Conservation (phyloP, 2,113 vertebrate species). For the Colistium nudipinnis region DNA sequence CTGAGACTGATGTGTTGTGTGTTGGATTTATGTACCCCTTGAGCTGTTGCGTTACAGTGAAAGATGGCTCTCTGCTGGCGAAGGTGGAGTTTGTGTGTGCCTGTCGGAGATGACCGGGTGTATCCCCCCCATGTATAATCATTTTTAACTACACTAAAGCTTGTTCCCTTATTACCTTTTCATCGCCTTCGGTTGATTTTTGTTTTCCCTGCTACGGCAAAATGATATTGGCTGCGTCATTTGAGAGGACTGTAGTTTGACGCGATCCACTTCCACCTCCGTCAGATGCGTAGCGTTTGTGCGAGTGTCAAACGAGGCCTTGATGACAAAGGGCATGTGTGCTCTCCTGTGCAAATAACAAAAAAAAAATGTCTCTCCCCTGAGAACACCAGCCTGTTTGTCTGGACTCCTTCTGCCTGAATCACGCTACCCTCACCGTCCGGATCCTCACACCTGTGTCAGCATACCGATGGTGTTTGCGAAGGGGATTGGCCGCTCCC, state of each 20-base stretch:
- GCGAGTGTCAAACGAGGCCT: constrained; percentile 39
- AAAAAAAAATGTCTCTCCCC: constrained; percentile 29
- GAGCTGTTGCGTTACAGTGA: not conserved
- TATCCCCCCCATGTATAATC: not conserved
- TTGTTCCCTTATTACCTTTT: not conserved
- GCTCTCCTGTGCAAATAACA: constrained; percentile 34
- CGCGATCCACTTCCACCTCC: not conserved
- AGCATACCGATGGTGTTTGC: constrained; percentile 49
- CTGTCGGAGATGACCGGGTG: not conserved
- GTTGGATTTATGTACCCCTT: constrained; percentile 10
- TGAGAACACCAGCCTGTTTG: constrained; percentile 42
- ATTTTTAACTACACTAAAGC: not conserved
- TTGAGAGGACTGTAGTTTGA: not conserved
- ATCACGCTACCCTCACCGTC: not conserved
- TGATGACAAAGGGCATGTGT: constrained; percentile 37
- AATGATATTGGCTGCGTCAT: not conserved
- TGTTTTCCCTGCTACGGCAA: not conserved
- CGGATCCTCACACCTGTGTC: constrained; percentile 23
- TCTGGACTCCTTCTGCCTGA: constrained; percentile 12
- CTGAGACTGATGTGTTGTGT: constrained; percentile 22
- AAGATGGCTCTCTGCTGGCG: constrained; percentile 11
- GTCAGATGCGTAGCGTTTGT: not conserved
- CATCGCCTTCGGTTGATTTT: not conserved
- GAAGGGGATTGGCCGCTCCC: constrained; percentile 32
- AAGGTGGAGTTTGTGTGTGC: constrained; percentile 4